These are phyloP conservation scores for Scylla paramamosain DNA, from an alignment of 1,140 invertebrate genomes.

Conservation along the genomic window DNA sequence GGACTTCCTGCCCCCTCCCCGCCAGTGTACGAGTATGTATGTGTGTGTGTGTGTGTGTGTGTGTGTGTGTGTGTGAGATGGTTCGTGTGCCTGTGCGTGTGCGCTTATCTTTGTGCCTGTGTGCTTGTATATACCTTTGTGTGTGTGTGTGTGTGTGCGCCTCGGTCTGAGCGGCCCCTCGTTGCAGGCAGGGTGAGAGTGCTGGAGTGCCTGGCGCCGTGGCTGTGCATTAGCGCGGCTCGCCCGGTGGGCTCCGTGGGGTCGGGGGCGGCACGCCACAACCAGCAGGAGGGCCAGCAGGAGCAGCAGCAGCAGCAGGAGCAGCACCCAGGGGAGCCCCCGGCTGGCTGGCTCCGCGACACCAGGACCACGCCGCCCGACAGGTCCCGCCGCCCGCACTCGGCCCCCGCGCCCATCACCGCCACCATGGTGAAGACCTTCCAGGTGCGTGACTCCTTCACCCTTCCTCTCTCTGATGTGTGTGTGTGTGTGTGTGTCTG, in stretches of 20 bases:
- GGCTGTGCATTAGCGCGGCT: slow-evolving; percentile 77
- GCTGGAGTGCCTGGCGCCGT: slow-evolving; percentile 77
- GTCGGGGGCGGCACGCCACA: slow-evolving; percentile 70
- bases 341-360: slow-evolving; percentile 69
- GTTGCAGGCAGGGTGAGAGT: slow-evolving; percentile 76
- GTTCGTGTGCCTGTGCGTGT: slow-evolving; percentile 18
- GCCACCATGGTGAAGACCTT: slow-evolving; percentile 77
- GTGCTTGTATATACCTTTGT: not conserved
- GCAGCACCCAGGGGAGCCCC: slow-evolving; percentile 65
- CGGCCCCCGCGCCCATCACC: slow-evolving; percentile 67
- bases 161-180: not conserved
- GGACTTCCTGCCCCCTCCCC: not conserved
- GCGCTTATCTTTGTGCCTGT: not conserved
- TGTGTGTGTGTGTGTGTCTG: too few relatives aligned
- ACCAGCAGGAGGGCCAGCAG: slow-evolving; percentile 67
- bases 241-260: slow-evolving; percentile 76
- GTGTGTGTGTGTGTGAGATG: not conserved
- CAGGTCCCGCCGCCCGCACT: slow-evolving; percentile 70
- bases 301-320: slow-evolving; percentile 68
- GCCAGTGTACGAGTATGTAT: not conserved
- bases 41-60: not conserved
- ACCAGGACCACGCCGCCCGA: slow-evolving; percentile 67
- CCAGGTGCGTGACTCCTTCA: slow-evolving; percentile 65
- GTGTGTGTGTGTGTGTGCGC: slow-evolving; percentile 33
- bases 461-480: not conserved